Evolutionary conservation across 2,888 invertebrate genomes (phyloP), one percentile per base, ranked within the genome.

Genomic region (Trichacis sp.): DNA sequence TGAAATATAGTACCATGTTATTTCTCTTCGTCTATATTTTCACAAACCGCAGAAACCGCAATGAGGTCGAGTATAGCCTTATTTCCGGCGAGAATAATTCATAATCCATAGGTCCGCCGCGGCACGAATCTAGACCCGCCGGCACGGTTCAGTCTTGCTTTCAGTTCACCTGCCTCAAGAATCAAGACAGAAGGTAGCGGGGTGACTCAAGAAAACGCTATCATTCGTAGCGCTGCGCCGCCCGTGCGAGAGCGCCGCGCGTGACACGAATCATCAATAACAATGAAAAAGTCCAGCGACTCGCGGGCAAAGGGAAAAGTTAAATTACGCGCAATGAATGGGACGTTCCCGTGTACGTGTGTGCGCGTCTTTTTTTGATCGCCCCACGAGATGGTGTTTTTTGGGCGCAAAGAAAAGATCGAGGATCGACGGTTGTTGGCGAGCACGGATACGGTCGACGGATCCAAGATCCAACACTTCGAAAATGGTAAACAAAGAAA

Each of bases 401-500:
- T 82, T 49, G 80, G 81, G 9, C 77, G 78, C 36, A 84, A 84
- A 68, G 78, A 83, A 46, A 82, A 78, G 51, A 64, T 75, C 33
- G 82, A 81, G 19, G 80, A 82, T 62, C 81, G 81, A 29, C 77
- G 79, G 47, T 72, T 84, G 14, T 62, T 84, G 51, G 83, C 72
- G 29, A 84, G 83, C 69, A 79, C 72, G 70, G 83, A 84, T 64
- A 75, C 80, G 11, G 72, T 83, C 57, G 76, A 81, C 61, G 73
- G 78, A 36, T 62, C 74, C 14, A 82, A 81, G 71, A 55, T 75
- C 17, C 74, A 78, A 62, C 81, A 82, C 14, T 74, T 79, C 17
- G 84, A 84, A 60, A 84, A 84, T 71, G 84, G 84, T 84, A 83
- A 54, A 47, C 19, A n/a, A n/a, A n/a, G n/a, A n/a, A n/a, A n/a